Evolutionary conservation across 2,113 vertebrate genomes (phyloP), one percentile per base, ranked within the genome.

Genomic region (Corythornis vintsioides): DNA sequence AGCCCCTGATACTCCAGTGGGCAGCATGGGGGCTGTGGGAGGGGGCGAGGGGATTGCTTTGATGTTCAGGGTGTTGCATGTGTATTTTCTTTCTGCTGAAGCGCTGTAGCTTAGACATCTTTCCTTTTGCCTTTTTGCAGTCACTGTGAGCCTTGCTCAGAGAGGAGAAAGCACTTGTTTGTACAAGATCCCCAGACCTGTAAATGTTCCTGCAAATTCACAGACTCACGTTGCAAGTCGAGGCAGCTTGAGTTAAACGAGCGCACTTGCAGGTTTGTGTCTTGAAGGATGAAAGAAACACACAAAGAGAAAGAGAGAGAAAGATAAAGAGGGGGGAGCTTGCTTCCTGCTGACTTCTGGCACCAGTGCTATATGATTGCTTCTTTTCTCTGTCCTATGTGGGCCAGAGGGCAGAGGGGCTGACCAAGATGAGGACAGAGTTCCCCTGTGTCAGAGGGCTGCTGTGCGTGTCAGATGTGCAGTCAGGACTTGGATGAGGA

Each of bases 181-280:
- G 97, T 99, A 97, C 99, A 99, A 98, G 98, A 99, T 97, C 99
- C 98, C 64, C 97, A 98, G 96, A 99, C 98, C 97, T 99, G 99
- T 98, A 99, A 98, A 98, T 99, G 99, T 98, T 99, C 99, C 98
- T 99, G 99, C 98, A 99, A 99, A 98, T 98, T 99, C 98, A 98
- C 99, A 96, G 98, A 99, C 85, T 98, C 98, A 94, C 98, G 98
- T 98, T 99, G 99, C 98, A 99, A 98, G 98, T 98, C 98, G 96
- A 98, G 98, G 97, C 98, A 99, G 96, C 99, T 98, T 98, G 99
- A 99, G 98, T 99, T 99, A 98, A 99, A 99, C 97, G 99, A 99
- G 98, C 98, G 98, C 98, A 99, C 99, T 98, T 99, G 99, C 99
- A 99, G 98, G 99, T 99, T 98, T 98, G 99, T 99, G 98, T 98